Base-by-base conservation (phyloP, 2,797 vertebrate species). In the Anniella stebbinsi region DNA sequence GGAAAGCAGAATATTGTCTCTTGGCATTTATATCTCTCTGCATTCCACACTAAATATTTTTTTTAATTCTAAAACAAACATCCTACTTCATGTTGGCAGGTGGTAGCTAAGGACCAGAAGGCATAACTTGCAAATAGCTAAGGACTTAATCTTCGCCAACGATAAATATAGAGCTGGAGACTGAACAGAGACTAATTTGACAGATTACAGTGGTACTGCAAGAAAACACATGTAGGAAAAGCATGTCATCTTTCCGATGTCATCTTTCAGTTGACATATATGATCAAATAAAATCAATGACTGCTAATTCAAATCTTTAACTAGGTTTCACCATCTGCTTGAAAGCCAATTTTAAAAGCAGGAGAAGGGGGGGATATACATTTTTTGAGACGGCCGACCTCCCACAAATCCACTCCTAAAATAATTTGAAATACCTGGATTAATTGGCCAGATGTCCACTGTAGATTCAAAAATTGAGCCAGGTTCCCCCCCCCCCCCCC, bases 351-450 rank as follows among this genome's bases (percentile, higher is more conserved):
- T 2, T 78, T 17, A 36, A 38, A 48, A 21, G 23, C 3, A 72
- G 21, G 60, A 63, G 60, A 7, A 4, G 4, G 60, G 7, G 18
- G 87, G 45, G 90, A 86, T 92, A 84, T 86, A 72, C 25, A 15
- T 75, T 89, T 92, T 89, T 91, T 89, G 87, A 93, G 85, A 88
- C 88, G 89, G 87, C 78, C 80, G 81, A 91, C 81, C 86, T 77
- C 82, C 89, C 89, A 60, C 48, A 70, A 41, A 78, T 76, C 75
- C 73, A 66, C 36, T 25, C 12, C 84, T 84, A 75, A 78, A 67
- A 57, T 77, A 69, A 66, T 77, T 84, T 77, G 45, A 23, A 89
- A 89, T 67, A 17, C 15, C 33, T 48, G 41, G 13, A 30, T 83
- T 76, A 51, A 84, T 76, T 72, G 36, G 1, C 30, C 36, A 60